Evolutionary conservation across 2,888 invertebrate species (phyloP), one percentile per base, ranked within the genome.

Genomic region (Epirrhoe alternata): DNA sequence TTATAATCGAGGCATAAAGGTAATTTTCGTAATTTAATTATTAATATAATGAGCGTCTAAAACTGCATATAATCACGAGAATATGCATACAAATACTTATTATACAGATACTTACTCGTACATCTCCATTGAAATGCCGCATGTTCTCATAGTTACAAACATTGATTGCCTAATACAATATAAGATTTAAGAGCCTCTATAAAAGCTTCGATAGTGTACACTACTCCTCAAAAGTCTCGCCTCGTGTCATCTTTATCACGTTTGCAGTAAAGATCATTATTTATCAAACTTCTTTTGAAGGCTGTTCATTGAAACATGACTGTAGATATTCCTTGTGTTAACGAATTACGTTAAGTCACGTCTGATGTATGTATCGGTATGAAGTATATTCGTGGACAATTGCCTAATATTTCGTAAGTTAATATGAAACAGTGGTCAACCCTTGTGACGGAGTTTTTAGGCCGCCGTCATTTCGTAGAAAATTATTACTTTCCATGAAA

Each of bases 331-430:
- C 57, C 57, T 62, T 65, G 66, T 57, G 64, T 57, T 64, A 68
- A 50, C 65, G 59, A 67, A 72, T 78, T 74, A 78, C 68, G 74
- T 76, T 30, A 30, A 65, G 76, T 77, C 80, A 81, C 80, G 80
- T 74, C 49, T 74, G 59, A 64, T 58, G 67, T 66, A 64, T 58
- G 67, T 66, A 63, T 17, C 31, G 51, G 54, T 62, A 58, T 59
- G 47, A 6, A 7, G 10, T 47, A 10, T 50, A 17, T 51, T 35
- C 45, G 30, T 45, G 14, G 16, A 53, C 45, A 53, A 17, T 47
- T 52, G 30, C 49, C 42, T 3, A 45, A 33, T 57, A 6, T 47
- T 47, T 47, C 16, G 47, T 24, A 24, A 24, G 47, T n/a, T n/a
- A n/a, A n/a, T n/a, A n/a, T n/a, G n/a, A n/a, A n/a, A n/a, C n/a